Percentiles rank a stretch among this genome's conserved stretches.
These are phyloP conservation scores for Pseudorasbora parva DNA, from an alignment of 2,113 vertebrate species.

Conservation along the genomic window DNA sequence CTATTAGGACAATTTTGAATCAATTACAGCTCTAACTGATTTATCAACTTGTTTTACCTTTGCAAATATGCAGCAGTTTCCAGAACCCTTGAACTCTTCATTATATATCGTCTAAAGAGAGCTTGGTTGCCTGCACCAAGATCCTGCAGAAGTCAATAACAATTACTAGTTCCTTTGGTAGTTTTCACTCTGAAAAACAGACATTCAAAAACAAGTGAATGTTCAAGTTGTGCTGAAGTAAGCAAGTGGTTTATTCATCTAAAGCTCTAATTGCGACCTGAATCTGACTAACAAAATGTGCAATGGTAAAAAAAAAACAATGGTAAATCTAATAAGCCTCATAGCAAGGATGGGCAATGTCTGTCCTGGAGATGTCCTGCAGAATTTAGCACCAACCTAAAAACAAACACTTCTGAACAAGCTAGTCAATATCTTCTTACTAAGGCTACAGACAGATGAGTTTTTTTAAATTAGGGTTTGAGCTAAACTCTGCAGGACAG, in stretches of 20 bases:
- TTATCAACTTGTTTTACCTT: not conserved
- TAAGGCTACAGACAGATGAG: too few species aligned
- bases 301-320: too few species aligned
- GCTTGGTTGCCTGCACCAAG: not conserved
- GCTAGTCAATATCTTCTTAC: too few species aligned
- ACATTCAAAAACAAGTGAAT: conserved; percentile 16
- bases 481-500: too few species aligned
- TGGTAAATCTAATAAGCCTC: not conserved
- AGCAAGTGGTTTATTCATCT: not conserved
- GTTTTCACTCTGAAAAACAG: conserved; percentile 14
- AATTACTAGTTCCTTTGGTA: not conserved
- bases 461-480: too few species aligned
- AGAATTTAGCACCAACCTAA: too few species aligned
- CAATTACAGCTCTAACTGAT: not conserved
- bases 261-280: not conserved
- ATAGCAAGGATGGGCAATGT: too few species aligned
- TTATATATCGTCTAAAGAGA: not conserved
- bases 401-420: too few species aligned
- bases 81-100: not conserved
- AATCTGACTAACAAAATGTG: not conserved
- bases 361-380: too few species aligned
- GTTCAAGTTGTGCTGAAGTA: not conserved
- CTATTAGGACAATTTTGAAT: not conserved
- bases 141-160: not conserved
- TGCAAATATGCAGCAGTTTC: not conserved